Evolutionary conservation across 2,797 vertebrate genomes (phyloP).

Genomic region (Pantherophis vulpinus): DNA sequence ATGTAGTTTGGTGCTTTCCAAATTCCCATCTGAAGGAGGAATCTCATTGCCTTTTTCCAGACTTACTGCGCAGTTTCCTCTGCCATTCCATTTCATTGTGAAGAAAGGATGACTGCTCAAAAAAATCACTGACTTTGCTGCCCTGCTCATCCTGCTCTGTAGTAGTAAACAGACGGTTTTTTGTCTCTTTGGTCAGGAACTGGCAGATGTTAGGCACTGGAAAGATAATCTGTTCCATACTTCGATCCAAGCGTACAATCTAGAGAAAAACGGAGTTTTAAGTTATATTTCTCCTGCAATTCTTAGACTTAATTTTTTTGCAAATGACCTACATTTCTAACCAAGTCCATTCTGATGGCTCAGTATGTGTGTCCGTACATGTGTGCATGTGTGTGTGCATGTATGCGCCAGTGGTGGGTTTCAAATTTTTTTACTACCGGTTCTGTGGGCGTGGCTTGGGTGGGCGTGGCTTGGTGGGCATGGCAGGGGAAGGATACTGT

Average conservation of each 20-base stretch:
- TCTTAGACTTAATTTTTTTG: background rate
- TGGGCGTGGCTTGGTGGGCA: too few relatives aligned
- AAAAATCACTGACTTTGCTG: constrained; percentile 98
- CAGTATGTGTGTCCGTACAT: background rate
- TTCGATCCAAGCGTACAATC: constrained; percentile 95
- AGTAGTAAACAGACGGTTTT: constrained; percentile 88
- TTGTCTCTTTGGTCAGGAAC: constrained; percentile 93
- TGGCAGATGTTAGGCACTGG: constrained; percentile 92
- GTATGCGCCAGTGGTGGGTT: background rate
- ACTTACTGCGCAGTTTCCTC: constrained; percentile 92
- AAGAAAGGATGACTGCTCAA: constrained; percentile 91
- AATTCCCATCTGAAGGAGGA: background rate
- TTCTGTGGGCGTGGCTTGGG: too few relatives aligned
- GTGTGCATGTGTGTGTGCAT: background rate
- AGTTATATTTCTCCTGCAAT: background rate
- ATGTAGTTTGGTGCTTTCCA: background rate
- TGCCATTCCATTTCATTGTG: constrained; percentile 99
- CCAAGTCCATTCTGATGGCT: background rate
- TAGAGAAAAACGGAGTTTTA: constrained; percentile 51
- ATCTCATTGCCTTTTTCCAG: constrained; percentile 22
- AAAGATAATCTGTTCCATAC: constrained; percentile 98
- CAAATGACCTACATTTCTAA: background rate
- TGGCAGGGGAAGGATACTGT: too few relatives aligned
- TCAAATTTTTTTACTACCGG: too few relatives aligned
- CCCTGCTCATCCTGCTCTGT: constrained; percentile 98